These are phyloP conservation scores for Mirounga angustirostris DNA, from an alignment of 2,113 vertebrate genomes.

Conservation along the genomic window DNA sequence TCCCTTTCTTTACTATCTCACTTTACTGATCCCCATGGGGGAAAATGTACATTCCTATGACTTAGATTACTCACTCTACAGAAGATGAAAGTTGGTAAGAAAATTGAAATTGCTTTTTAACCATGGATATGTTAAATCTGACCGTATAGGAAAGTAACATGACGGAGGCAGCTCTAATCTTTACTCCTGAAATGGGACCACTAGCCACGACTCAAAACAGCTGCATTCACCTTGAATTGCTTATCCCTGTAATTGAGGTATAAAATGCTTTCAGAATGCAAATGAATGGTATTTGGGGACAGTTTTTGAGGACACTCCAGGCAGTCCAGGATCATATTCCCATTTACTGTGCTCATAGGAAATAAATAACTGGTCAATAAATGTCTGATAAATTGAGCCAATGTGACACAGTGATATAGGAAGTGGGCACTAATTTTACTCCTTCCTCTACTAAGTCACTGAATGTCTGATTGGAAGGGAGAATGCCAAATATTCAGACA, in stretches of 20 bases:
- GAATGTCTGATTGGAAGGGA: not conserved
- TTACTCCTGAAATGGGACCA: slow-evolving; percentile 19
- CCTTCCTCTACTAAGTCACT: not conserved
- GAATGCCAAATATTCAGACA: not conserved
- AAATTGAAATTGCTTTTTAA: slow-evolving; percentile 55
- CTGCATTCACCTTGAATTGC: not conserved
- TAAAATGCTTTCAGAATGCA: slow-evolving; percentile 5
- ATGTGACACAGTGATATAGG: not conserved
- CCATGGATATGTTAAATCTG: slow-evolving; percentile 39
- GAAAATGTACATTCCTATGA: slow-evolving; percentile 1
- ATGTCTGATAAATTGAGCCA: not conserved
- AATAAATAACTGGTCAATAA: not conserved
- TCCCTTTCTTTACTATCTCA: slow-evolving; percentile 30
- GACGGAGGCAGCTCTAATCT: not conserved
- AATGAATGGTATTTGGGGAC: not conserved
- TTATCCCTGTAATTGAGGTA: not conserved
- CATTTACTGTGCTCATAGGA: not conserved
- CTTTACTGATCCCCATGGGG: slow-evolving; percentile 44
- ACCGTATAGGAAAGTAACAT: slow-evolving; percentile 41
- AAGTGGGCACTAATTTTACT: not conserved
- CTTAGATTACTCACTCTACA: slow-evolving; percentile 25
- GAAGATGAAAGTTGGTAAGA: slow-evolving; percentile 54
- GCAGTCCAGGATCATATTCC: not conserved
- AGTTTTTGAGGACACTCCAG: not conserved
- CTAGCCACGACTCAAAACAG: not conserved